Percentiles rank a stretch among this genome's conserved stretches.
phyloP scores from a whole-genome alignment of 1,140 invertebrate genomes.

The Probaryconus sp. region DNA sequence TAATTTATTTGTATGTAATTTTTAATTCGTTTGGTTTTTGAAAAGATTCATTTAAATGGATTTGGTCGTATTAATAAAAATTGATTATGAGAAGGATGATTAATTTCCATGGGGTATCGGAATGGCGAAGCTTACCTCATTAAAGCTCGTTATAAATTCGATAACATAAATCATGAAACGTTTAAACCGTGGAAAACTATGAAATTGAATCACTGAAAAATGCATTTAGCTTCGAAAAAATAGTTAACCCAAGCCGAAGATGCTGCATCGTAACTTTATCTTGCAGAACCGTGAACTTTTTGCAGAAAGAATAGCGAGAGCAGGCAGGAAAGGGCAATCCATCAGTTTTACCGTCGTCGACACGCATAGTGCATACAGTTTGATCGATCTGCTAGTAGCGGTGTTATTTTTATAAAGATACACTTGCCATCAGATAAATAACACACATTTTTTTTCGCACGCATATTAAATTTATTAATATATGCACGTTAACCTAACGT shows the following conservation, averaged over 20 bases:
- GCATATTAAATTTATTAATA: slow-evolving; percentile 7
- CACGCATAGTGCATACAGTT: slow-evolving; percentile 50
- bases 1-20: no score
- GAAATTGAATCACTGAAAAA: slow-evolving; percentile 51
- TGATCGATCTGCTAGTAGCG: slow-evolving; percentile 38
- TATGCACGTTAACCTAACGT: no score
- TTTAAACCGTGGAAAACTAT: slow-evolving; percentile 33
- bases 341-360: slow-evolving; percentile 55
- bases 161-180: slow-evolving; percentile 42
- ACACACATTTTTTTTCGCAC: slow-evolving; percentile 3
- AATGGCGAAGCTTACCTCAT: slow-evolving; percentile 27
- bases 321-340: slow-evolving; percentile 44
- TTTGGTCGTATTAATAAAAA: slow-evolving; percentile 2
- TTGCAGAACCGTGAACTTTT: slow-evolving; percentile 30
- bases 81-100: slow-evolving; percentile 16
- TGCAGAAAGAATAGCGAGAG: slow-evolving; percentile 11
- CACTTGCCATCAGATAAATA: slow-evolving; percentile 17
- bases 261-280: slow-evolving; percentile 42
- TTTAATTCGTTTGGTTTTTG: no score
- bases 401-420: slow-evolving; percentile 37
- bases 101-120: slow-evolving; percentile 31
- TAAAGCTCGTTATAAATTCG: slow-evolving; percentile 31
- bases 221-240: slow-evolving; percentile 35
- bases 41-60: no score
- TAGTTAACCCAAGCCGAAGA: slow-evolving; percentile 25